Base-by-base conservation (phyloP, 2,888 invertebrate genomes). In the Noctua janthe region DNA sequence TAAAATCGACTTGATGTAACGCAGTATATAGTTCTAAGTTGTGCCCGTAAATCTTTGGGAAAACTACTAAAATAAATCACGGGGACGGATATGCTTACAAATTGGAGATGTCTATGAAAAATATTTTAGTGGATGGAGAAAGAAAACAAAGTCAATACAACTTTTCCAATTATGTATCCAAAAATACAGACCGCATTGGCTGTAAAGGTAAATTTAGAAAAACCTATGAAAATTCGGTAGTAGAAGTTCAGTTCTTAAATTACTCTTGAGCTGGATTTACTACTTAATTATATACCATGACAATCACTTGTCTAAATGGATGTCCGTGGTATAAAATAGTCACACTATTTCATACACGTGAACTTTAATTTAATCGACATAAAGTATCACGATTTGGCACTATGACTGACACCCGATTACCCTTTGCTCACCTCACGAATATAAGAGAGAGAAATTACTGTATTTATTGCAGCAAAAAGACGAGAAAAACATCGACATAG, bases 361-460 rank as follows among this genome's bases (percentile, higher is more conserved):
- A 62, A 47, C n/a, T 66, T 67, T 43, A 77, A 70, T 85, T 75
- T 69, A 73, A 73, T n/a, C 39, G 71, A 75, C 69, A 81, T 77
- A 76, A 82, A 77, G 73, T 35, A 78, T 74, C 64, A 73, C 64
- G 54, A 76, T 86, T 85, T 86, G 88, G 86, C 85, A 88, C 67
- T 10, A 82, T 88, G 87, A 88, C 75, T 86, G 85, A 86, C 87
- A 77, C 51, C 71, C 75, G 86, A 88, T 88, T 88, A 78, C 83
- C 86, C 87, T 86, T 78, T 85, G 85, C 88, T 85, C 82, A 85
- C 85, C 85, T 88, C 74, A 72, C 74, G 69, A 72, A 74, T 77
- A 82, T 85, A 80, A 56, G 51, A 77, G 71, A 74, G 75, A 85
- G 77, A 88, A 82, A 88, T 82, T 71, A 82, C 62, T 86, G 77